Evolutionary conservation across 2,888 invertebrate species (phyloP).

Genomic region (Megaustenia siamemsis): DNA sequence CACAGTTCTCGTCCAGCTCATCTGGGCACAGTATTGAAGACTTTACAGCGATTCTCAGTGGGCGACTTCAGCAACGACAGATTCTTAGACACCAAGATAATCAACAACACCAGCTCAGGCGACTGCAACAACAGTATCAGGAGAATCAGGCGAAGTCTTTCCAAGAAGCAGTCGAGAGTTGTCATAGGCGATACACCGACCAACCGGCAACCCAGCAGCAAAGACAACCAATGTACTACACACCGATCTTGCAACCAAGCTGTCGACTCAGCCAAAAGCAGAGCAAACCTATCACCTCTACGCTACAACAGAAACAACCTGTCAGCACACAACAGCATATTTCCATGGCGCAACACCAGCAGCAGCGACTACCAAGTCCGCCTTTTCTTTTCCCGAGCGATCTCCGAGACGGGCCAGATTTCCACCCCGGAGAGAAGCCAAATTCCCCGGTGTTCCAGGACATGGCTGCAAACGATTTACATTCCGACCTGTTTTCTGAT

Average conservation of each 20-base stretch:
- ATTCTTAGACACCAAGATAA: neutral
- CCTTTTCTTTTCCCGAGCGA: conserved; percentile 58
- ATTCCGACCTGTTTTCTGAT: conserved; percentile 55
- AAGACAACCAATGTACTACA: neutral
- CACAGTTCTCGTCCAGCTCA: conserved; percentile 6
- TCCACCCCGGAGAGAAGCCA: conserved; percentile 3
- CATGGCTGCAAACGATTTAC: conserved; percentile 47
- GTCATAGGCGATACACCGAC: conserved; percentile 24
- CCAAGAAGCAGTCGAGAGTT: conserved; percentile 34
- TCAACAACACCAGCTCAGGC: neutral
- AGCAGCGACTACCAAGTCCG: conserved; percentile 38
- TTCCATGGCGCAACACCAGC: neutral
- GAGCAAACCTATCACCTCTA: neutral
- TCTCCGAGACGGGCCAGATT: conserved; percentile 53
- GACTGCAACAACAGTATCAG: neutral
- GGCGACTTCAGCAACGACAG: conserved; percentile 38
- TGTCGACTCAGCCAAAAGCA: conserved; percentile 2
- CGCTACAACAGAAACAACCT: neutral
- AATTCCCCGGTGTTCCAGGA: conserved; percentile 60
- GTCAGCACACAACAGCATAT: neutral
- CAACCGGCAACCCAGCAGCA: conserved; percentile 24
- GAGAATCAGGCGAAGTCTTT: conserved; percentile 7
- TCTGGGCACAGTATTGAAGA: neutral
- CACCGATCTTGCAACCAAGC: neutral
- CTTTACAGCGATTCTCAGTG: conserved; percentile 25